Conservation (phyloP, 2,888 invertebrate genomes). For the Heliconius cydno region DNA sequence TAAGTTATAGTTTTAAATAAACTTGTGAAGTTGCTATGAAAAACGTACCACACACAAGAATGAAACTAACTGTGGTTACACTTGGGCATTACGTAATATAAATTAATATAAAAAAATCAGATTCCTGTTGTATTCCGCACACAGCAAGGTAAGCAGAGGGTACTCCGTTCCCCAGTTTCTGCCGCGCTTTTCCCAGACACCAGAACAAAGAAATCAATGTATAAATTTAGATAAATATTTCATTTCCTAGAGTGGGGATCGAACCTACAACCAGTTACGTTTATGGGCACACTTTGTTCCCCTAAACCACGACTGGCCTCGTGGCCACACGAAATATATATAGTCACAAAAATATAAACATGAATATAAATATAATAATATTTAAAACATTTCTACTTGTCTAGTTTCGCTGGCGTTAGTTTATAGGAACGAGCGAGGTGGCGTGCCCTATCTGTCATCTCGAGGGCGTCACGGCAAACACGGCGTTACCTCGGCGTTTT, state of each 20-base stretch:
- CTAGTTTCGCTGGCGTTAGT: slow-evolving; percentile 53
- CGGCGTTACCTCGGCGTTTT: slow-evolving; percentile 78
- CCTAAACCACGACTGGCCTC: too few relatives aligned
- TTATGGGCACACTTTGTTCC: too few relatives aligned
- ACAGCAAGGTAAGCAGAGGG: too few relatives aligned
- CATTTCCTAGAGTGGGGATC: too few relatives aligned
- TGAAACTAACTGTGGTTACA: not conserved
- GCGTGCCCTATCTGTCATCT: slow-evolving; percentile 82
- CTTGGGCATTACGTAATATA: not conserved
- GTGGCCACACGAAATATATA: not conserved
- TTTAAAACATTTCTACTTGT: slow-evolving; percentile 39
- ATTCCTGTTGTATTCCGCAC: too few relatives aligned
- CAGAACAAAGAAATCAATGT: too few relatives aligned
- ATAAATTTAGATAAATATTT: too few relatives aligned
- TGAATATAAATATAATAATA: slow-evolving; percentile 23
- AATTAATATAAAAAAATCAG: too few relatives aligned
- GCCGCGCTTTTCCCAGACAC: too few relatives aligned
- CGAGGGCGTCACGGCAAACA: slow-evolving; percentile 73
- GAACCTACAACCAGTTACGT: too few relatives aligned
- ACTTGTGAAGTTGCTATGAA: not conserved
- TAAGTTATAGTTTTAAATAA: slow-evolving; percentile 7
- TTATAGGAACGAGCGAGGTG: slow-evolving; percentile 64
- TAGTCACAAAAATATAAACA: slow-evolving; percentile 17
- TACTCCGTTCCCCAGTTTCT: too few relatives aligned
- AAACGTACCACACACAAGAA: not conserved